A percentile compares a stretch with the other conserved stretches of the same genome.
Conservation (phyloP, 92 coral and sea anemone species). For the Montipora capitata region DNA sequence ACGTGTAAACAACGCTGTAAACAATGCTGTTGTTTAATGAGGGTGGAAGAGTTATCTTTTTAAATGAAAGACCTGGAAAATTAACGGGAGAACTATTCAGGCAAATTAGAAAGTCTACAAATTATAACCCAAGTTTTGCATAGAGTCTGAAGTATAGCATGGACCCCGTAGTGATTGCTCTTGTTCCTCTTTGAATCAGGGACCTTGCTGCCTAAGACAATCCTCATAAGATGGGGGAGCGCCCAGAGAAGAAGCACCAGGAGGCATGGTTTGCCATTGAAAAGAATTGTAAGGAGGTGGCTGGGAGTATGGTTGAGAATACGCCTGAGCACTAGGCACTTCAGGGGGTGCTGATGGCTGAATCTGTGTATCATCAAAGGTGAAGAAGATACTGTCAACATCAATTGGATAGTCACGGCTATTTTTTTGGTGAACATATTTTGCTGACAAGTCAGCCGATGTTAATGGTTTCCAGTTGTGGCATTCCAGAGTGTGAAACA, state of each 20-base stretch:
- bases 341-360: slow-evolving; percentile 43
- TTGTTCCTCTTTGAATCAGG: no score
- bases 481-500: slow-evolving; percentile 59
- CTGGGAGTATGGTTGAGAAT: slow-evolving; percentile 1
- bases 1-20: no score
- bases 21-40: no score
- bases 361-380: slow-evolving; percentile 32
- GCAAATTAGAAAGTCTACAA: no score
- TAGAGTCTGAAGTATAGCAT: no score
- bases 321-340: slow-evolving; percentile 11
- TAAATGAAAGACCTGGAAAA: no score
- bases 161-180: no score
- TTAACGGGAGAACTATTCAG: no score
- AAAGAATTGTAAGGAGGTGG: slow-evolving; percentile 40
- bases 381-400: slow-evolving; percentile 66
- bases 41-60: no score
- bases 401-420: slow-evolving; percentile 71
- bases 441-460: slow-evolving; percentile 75
- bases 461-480: slow-evolving; percentile 26
- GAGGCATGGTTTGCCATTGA: slow-evolving; percentile 2
- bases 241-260: neutral
- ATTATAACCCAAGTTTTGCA: no score
- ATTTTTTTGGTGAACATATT: slow-evolving; percentile 75
- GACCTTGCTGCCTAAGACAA: neutral
- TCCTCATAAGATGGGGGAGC: slow-evolving; percentile 44